phyloP scores from a whole-genome alignment of 2,797 vertebrate species.

The Nyctalus aviator region DNA sequence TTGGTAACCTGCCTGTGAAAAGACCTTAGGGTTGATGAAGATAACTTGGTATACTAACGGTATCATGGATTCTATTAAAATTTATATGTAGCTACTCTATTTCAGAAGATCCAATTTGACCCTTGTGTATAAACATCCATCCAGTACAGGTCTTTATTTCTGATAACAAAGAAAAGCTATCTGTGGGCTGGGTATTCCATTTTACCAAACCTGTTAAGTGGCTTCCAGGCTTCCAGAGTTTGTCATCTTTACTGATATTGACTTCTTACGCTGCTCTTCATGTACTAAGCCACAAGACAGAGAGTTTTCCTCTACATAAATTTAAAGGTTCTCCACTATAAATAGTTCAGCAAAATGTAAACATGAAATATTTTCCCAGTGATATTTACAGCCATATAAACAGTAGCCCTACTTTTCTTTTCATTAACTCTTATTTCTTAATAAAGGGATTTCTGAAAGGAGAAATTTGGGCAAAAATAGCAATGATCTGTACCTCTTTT shows the following conservation, averaged over 20 bases:
- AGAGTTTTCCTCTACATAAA: background rate
- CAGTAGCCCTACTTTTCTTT: conserved; percentile 88
- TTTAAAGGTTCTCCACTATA: conserved; percentile 81
- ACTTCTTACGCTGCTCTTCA: background rate
- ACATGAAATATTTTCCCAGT: conserved; percentile 88
- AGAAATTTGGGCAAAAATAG: conserved; percentile 84
- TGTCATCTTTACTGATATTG: background rate
- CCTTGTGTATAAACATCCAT: background rate
- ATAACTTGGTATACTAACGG: background rate
- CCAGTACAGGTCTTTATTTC: background rate
- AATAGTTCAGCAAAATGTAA: conserved; percentile 89
- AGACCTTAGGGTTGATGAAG: background rate
- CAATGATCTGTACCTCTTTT: conserved; percentile 86
- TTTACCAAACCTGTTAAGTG: background rate
- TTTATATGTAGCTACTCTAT: conserved; percentile 4
- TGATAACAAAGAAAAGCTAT: background rate
- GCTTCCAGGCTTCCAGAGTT: background rate
- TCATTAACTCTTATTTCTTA: conserved; percentile 85
- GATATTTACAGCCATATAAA: conserved; percentile 84
- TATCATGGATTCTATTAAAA: background rate
- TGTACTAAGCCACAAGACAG: background rate
- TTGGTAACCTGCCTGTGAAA: background rate
- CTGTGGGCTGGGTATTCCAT: background rate
- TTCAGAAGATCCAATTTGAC: conserved; percentile 20
- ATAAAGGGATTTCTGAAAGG: conserved; percentile 88